phyloP scores from a whole-genome alignment of 2,888 invertebrate species.

The Lamellibrachia columna region DNA sequence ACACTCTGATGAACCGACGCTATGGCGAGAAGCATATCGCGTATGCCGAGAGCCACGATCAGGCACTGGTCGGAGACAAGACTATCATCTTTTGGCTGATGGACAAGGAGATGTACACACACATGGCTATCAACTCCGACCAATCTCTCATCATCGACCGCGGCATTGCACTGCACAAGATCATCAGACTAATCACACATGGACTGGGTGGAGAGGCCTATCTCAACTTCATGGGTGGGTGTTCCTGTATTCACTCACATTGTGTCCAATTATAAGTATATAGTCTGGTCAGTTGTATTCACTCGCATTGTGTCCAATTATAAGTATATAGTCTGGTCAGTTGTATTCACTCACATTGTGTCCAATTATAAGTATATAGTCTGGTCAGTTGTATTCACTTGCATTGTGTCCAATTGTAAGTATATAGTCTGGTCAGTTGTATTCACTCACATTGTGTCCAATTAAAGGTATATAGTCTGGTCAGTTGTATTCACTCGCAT shows the following conservation, averaged over 20 bases:
- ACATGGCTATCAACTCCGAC: conserved; percentile 80
- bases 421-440: too few relatives aligned
- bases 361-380: too few relatives aligned
- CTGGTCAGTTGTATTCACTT: too few relatives aligned
- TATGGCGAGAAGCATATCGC: conserved; percentile 97
- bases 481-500: too few relatives aligned
- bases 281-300: too few relatives aligned
- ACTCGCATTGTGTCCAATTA: too few relatives aligned
- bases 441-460: too few relatives aligned
- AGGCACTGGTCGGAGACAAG: conserved; percentile 82
- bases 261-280: background rate
- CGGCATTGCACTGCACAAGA: conserved; percentile 95
- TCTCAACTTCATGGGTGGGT: conserved; percentile 94
- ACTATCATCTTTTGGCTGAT: conserved; percentile 99
- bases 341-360: too few relatives aligned
- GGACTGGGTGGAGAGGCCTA: conserved; percentile 96
- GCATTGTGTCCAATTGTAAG: too few relatives aligned
- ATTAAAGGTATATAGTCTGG: too few relatives aligned
- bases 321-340: too few relatives aligned
- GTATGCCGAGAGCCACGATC: conserved; percentile 84
- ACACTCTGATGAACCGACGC: conserved; percentile 91
- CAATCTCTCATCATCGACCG: conserved; percentile 78
- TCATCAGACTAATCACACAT: conserved; percentile 94
- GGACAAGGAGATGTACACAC: conserved; percentile 98
- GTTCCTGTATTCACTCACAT: background rate